Conservation (phyloP, 2,113 vertebrate genomes). For the Typhlomys cinereus region DNA sequence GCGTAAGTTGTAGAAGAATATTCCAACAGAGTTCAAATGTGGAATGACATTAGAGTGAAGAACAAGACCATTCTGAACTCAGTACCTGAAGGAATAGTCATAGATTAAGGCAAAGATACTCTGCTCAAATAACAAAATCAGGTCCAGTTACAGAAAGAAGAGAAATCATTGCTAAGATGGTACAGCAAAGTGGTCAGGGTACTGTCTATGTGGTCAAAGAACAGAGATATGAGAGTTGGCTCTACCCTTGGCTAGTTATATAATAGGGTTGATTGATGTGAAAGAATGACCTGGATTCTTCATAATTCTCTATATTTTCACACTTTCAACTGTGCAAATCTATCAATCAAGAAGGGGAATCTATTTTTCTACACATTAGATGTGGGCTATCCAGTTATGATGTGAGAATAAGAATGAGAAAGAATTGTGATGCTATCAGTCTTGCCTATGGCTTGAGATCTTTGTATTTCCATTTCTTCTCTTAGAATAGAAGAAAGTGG, state of each 20-base stretch:
- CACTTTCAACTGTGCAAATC: neutral
- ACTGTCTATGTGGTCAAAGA: neutral
- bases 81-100: neutral
- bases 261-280: neutral
- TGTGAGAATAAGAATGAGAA: neutral
- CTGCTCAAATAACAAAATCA: slow-evolving; percentile 3
- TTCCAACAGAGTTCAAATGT: neutral
- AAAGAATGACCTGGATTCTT: neutral
- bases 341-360: neutral
- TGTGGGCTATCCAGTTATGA: neutral
- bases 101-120: neutral
- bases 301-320: neutral
- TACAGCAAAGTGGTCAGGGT: no score
- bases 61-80: neutral
- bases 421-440: neutral
- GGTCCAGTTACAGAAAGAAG: neutral
- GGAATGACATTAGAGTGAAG: neutral
- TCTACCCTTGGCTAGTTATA: neutral
- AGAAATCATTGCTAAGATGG: neutral
- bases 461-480: neutral
- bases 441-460: neutral
- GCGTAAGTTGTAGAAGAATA: neutral
- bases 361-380: neutral
- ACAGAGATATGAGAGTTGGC: no score
- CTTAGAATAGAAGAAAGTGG: neutral